These are phyloP conservation scores for Ichneumoninae sp. DNA, from an alignment of 2,888 invertebrate species.

Conservation along the genomic window DNA sequence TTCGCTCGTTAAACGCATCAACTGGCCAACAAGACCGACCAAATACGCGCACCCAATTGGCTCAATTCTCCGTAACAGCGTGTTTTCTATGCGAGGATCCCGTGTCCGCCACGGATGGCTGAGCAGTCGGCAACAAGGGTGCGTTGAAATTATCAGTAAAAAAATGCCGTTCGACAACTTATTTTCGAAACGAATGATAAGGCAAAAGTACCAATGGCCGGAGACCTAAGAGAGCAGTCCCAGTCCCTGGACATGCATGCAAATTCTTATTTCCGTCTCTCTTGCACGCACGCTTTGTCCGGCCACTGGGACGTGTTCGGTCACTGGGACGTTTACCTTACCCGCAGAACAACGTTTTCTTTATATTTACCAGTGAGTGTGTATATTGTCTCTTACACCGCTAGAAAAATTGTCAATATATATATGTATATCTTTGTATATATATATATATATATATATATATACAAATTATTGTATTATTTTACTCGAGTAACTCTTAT, in stretches of 20 bases:
- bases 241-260: too few species aligned
- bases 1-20: slow-evolving; percentile 74
- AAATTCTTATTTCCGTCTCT: too few species aligned
- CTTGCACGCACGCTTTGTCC: too few species aligned
- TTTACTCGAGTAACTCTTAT: neutral
- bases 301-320: too few species aligned
- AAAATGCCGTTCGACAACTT: slow-evolving; percentile 69
- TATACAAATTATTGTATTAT: neutral
- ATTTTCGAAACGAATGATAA: slow-evolving; percentile 80
- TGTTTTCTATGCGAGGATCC: neutral
- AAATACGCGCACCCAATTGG: slow-evolving; percentile 60
- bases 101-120: slow-evolving; percentile 13
- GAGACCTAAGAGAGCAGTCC: too few species aligned
- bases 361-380: slow-evolving; percentile 18
- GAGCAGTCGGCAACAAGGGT: neutral
- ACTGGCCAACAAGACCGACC: slow-evolving; percentile 76
- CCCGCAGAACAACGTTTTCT: slow-evolving; percentile 79
- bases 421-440: neutral
- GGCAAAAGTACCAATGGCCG: too few species aligned
- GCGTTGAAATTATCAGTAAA: neutral
- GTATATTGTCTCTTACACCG: neutral
- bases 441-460: neutral
- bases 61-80: slow-evolving; percentile 56
- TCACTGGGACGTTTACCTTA: slow-evolving; percentile 53
- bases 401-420: neutral